A percentile compares a stretch with the other conserved stretches of the same genome.
phyloP scores from a whole-genome alignment of 2,888 invertebrate genomes.

The Tuberolachnus salignus region DNA sequence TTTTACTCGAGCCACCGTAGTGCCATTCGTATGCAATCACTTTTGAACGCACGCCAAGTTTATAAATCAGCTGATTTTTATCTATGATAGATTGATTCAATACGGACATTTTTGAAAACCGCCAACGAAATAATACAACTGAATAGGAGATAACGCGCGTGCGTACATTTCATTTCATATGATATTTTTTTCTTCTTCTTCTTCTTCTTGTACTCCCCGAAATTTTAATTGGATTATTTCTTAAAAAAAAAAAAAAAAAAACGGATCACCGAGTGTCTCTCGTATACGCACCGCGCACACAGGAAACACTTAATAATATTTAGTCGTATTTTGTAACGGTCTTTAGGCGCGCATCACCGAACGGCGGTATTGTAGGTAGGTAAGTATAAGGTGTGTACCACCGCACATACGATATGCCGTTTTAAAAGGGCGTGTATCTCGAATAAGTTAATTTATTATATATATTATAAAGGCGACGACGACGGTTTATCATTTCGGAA shows the following conservation, averaged over 20 bases:
- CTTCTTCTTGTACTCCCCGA: too few species aligned
- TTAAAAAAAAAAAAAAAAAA: not conserved
- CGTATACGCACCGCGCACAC: not conserved
- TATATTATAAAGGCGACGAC: not conserved
- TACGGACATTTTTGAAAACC: not conserved
- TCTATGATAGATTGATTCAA: constrained; percentile 33
- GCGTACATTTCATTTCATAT: too few species aligned
- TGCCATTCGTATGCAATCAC: constrained; percentile 6
- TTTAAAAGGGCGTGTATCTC: not conserved
- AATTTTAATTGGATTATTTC: constrained; percentile 28
- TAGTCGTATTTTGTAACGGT: not conserved
- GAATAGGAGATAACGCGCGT: not conserved
- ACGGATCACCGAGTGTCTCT: not conserved
- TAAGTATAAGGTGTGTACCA: too few species aligned
- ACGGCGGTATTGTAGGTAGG: not conserved
- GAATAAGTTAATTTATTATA: constrained; percentile 14
- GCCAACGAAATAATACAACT: not conserved
- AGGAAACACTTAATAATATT: constrained; percentile 14
- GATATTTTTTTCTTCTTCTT: not conserved
- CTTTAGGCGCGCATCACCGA: not conserved
- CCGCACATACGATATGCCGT: too few species aligned
- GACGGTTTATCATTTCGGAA: not conserved
- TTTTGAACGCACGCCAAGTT: constrained; percentile 44
- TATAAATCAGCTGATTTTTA: constrained; percentile 21
- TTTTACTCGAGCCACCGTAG: constrained; percentile 30